phyloP scores from a whole-genome alignment of 2,888 invertebrate species.

The Lithophane socia region DNA sequence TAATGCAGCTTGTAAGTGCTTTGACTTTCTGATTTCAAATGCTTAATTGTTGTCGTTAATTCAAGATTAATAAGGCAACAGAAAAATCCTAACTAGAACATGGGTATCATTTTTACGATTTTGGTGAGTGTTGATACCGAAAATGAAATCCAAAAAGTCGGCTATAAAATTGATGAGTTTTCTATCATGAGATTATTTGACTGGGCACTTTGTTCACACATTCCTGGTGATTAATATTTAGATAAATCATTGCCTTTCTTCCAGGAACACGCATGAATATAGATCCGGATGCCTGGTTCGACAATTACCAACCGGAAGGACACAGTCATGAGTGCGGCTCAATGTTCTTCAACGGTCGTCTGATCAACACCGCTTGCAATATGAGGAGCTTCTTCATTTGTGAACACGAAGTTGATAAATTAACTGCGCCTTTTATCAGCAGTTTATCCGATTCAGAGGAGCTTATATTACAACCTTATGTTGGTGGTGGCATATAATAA shows the following conservation, averaged over 20 bases:
- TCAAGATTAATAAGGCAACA: background rate
- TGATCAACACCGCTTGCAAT: conserved; percentile 78
- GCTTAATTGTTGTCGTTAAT: background rate
- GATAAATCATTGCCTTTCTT: background rate
- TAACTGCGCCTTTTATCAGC: background rate
- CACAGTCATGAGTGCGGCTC: conserved; percentile 77
- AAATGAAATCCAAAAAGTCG: background rate
- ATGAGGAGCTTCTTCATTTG: conserved; percentile 80
- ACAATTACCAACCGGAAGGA: conserved; percentile 23
- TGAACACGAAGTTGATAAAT: conserved; percentile 68
- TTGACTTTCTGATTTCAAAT: too few relatives aligned
- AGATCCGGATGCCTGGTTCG: conserved; percentile 23
- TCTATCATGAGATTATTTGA: background rate
- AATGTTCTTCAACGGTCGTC: conserved; percentile 79
- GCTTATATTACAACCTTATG: conserved; percentile 16
- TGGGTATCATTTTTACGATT: background rate
- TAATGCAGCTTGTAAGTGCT: too few relatives aligned
- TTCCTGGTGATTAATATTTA: background rate
- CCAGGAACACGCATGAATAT: conserved; percentile 12
- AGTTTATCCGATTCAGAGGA: conserved; percentile 6
- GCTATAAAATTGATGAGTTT: background rate
- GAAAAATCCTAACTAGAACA: too few relatives aligned
- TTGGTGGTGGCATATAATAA: conserved; percentile 21
- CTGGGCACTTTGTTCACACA: too few relatives aligned
- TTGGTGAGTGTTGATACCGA: background rate